Conservation (phyloP, 1,140 invertebrate species). For the Drosophila mayri region DNA sequence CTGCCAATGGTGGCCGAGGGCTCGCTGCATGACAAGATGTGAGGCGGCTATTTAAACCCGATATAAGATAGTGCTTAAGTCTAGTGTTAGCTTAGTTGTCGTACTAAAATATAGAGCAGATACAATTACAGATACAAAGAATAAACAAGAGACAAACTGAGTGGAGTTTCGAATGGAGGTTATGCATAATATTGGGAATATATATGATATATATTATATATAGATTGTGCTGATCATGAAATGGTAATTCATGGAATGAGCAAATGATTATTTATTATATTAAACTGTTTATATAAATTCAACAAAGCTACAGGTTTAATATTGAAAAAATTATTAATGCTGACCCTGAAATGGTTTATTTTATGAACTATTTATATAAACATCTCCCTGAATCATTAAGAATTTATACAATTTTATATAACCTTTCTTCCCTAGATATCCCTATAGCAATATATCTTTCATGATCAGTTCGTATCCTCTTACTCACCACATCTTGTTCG, state of each 20-base stretch:
- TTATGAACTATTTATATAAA: neutral
- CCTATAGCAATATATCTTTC: neutral
- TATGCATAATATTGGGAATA: constrained; percentile 4
- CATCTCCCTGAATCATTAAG: neutral
- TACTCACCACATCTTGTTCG: constrained; percentile 89
- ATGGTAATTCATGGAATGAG: constrained; percentile 28
- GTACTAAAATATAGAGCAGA: constrained; percentile 43
- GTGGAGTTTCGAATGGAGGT: constrained; percentile 8
- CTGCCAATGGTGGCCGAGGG: constrained; percentile 62
- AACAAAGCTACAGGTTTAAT: neutral
- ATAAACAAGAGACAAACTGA: constrained; percentile 55
- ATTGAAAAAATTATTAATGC: neutral
- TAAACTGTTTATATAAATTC: neutral
- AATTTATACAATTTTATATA: neutral
- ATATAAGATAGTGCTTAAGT: constrained; percentile 70
- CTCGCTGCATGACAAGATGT: constrained; percentile 69
- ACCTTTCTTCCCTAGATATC: neutral
- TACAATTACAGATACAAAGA: constrained; percentile 52
- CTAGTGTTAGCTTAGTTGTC: constrained; percentile 62
- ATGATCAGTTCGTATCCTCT: constrained; percentile 19
- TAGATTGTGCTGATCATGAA: constrained; percentile 36
- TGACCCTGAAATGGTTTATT: neutral
- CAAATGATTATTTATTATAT: neutral
- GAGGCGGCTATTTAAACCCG: constrained; percentile 11
- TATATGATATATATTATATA: neutral